These are phyloP conservation scores for Gambusia holbrooki DNA, from an alignment of 2,113 vertebrate species.

Conservation along the genomic window DNA sequence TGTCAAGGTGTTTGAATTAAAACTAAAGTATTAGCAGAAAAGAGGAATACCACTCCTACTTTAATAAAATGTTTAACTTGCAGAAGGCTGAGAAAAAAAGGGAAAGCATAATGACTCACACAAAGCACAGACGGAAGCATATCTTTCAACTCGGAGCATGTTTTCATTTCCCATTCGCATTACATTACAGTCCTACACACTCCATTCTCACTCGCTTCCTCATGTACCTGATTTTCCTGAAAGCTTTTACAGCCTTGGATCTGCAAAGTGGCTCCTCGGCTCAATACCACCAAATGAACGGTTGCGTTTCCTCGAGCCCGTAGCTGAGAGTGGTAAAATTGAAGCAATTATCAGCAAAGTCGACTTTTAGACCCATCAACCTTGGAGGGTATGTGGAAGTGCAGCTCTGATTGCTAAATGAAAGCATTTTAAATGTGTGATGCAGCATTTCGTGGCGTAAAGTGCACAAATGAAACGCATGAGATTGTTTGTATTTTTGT, in stretches of 20 bases:
- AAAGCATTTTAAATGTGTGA: conserved; percentile 7
- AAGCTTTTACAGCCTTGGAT: conserved; percentile 45
- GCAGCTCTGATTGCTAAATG: conserved; percentile 32
- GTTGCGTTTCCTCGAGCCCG: conserved; percentile 31
- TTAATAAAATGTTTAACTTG: not conserved
- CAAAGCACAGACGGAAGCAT: not conserved
- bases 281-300: conserved; percentile 42
- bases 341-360: conserved; percentile 47
- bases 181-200: conserved; percentile 40
- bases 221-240: conserved; percentile 33
- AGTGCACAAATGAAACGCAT: not conserved
- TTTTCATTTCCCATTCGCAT: conserved; percentile 38
- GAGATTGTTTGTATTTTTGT: not conserved
- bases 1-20: not conserved
- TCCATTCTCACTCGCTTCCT: conserved; percentile 35
- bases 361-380: conserved; percentile 30
- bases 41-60: not conserved
- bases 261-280: conserved; percentile 49
- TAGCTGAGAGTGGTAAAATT: conserved; percentile 45
- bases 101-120: not conserved
- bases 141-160: conserved; percentile 1
- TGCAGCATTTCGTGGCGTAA: conserved; percentile 3
- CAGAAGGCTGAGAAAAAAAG: not conserved
- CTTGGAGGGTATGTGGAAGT: not conserved
- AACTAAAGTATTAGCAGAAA: not conserved